phyloP scores from a whole-genome alignment of 2,113 vertebrate genomes.

The Malurus melanocephalus region DNA sequence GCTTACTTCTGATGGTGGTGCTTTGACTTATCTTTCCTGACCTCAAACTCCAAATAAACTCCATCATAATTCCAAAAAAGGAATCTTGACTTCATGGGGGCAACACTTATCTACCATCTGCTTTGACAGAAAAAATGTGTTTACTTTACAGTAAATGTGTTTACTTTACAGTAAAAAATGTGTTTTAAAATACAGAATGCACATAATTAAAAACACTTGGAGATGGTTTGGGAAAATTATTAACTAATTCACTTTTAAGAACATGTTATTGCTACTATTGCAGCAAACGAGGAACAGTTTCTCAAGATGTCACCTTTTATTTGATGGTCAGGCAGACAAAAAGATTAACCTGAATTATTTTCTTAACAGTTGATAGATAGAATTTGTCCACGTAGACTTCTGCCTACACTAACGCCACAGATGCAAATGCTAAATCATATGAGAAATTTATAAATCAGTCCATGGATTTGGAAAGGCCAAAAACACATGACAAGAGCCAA shows the following conservation, averaged over 20 bases:
- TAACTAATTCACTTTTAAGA: neutral
- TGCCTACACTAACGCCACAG: neutral
- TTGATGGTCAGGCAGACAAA: neutral
- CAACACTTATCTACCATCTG: neutral
- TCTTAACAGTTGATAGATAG: neutral
- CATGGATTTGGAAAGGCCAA: neutral
- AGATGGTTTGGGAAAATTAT: neutral
- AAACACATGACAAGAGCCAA: constrained; percentile 1
- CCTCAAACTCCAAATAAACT: neutral
- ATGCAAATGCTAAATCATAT: neutral
- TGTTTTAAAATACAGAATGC: too few species aligned
- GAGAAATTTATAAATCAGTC: neutral
- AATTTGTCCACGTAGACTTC: neutral
- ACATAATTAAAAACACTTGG: neutral
- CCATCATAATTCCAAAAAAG: neutral
- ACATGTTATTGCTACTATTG: neutral
- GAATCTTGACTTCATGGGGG: neutral
- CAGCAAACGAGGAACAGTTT: neutral
- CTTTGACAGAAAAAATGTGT: neutral
- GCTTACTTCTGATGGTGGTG: neutral
- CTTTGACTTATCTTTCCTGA: neutral
- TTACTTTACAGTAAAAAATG: too few species aligned
- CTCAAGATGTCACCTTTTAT: neutral
- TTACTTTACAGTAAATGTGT: too few species aligned
- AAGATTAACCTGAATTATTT: neutral